Base-by-base conservation (phyloP, 2,888 invertebrate genomes). In the Flexamia atlantica region DNA sequence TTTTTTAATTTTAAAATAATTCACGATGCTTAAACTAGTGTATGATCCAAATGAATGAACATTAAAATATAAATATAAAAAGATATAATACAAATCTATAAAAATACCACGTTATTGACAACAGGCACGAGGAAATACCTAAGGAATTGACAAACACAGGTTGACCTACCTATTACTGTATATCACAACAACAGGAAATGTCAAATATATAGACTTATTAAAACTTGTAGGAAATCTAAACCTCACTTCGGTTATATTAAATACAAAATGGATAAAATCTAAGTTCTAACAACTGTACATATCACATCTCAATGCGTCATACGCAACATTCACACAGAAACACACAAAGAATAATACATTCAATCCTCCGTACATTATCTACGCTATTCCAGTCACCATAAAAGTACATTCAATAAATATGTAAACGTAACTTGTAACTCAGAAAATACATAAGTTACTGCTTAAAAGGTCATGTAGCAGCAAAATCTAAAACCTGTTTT, bases 381-480 rank as follows among this genome's bases (percentile, higher is more conserved):
- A 76, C 28, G 5, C 76, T 76, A 76, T 7, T 20, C 76, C 76
- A 30, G 76, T 50, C 76, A 76, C 76, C 76, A 76, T 76, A 50
- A 32, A 76, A 25, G 30, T 42, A 76, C 53, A 53, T 50, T 76
- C 76, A 76, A 76, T 76, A 76, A 76, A 76, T 76, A 76, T 76
- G 28, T 28, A 76, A 76, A 46, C 68, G 36, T 30, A 68, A 9
- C 68, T 32, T 36, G 68, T 68, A 68, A 68, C 68, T 68, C 28
- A 9, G 36, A 68, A n/a, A 68, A 68, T 68, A 68, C 68, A 68
- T 23, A 57, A 57, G 46, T 57, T 57, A 57, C 20, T 12, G 57
- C 23, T 57, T 57, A 57, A n/a, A n/a, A 50, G 57, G 57, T 57
- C 23, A 4, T 23, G 0, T 23, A 12, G 57, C 57, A 23, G 20